Base-by-base conservation (phyloP, 2,797 vertebrate genomes). In the Bovichtus variegatus region DNA sequence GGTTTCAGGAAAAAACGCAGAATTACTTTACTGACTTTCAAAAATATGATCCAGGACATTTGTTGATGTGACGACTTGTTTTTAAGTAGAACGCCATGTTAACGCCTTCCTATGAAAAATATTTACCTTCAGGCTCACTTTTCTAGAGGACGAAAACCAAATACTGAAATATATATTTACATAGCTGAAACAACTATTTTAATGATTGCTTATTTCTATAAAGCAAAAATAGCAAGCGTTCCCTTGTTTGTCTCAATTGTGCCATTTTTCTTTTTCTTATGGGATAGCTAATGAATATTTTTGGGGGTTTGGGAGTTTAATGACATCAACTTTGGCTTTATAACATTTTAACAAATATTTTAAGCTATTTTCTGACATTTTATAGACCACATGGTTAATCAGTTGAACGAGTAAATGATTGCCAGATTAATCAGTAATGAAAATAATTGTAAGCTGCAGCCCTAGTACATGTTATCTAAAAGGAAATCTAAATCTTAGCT, bases 11-110 rank as follows among this genome's bases (percentile, higher is more conserved):
- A 55, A 76, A 80, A 66, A 2, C 18, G n/a, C 62, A 41, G 46
- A 77, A 62, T 74, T 47, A 31, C 21, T 51, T 74, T 69, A 23
- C 57, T 49, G 27, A 58, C 21, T 62, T 64, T 27, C 44, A 71
- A 61, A 68, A 43, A 81, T 73, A 27, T 10, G 23, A 66, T 13
- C 36, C 10, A 71, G 18, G 34, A 62, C 15, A 19, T 66, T 67
- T 49, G 51, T 70, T 44, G 53, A 66, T 44, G 16, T 40, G 16
- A 70, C 0, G 23, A 62, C 44, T 59, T 66, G 36, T 78, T 83
- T 77, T 60, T 38, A 5, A 75, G 11, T 3, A 36, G 10, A 76
- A 47, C 29, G 10, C 10, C 29, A 19, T 13, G 23, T 27, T 50
- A 0, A 16, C 16, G 8, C 3, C 36, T n/a, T 44, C 19, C 67